Evolutionary conservation across 1,140 invertebrate species (phyloP).

Genomic region (Calosoma granatense): DNA sequence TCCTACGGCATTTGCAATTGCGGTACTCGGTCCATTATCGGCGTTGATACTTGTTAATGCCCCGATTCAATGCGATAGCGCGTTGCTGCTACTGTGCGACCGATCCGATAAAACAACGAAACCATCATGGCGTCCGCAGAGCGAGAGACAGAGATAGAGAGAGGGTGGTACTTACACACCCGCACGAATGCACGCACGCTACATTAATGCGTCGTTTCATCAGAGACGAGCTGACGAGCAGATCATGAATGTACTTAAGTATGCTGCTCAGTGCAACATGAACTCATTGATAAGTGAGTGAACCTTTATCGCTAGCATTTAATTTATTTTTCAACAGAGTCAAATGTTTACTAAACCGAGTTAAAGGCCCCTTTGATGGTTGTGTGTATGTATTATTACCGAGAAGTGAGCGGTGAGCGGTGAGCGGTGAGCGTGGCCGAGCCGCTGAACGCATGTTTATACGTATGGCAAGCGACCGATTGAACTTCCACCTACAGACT

Average conservation of each 20-base stretch:
- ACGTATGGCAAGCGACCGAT: neutral
- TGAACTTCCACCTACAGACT: neutral
- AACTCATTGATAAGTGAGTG: too few relatives aligned
- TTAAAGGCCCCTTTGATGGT: neutral
- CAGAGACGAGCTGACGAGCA: too few relatives aligned
- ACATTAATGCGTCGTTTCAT: too few relatives aligned
- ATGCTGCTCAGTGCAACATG: too few relatives aligned
- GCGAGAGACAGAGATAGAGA: neutral
- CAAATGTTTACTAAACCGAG: too few relatives aligned
- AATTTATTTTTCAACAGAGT: too few relatives aligned
- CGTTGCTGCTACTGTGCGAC: neutral
- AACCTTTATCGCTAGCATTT: too few relatives aligned
- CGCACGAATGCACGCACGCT: neutral
- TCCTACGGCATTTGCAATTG: constrained; percentile 1
- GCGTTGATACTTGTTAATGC: neutral
- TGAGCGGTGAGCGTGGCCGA: too few relatives aligned
- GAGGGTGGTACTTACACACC: neutral
- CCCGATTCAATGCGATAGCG: neutral
- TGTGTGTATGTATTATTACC: neutral
- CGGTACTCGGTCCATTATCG: neutral
- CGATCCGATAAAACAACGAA: neutral
- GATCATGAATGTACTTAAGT: too few relatives aligned
- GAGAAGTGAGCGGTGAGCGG: neutral
- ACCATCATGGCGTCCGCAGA: neutral
- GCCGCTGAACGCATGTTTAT: neutral